Base-by-base conservation (phyloP, 2,113 vertebrate genomes). In the Xenopus borealis region DNA sequence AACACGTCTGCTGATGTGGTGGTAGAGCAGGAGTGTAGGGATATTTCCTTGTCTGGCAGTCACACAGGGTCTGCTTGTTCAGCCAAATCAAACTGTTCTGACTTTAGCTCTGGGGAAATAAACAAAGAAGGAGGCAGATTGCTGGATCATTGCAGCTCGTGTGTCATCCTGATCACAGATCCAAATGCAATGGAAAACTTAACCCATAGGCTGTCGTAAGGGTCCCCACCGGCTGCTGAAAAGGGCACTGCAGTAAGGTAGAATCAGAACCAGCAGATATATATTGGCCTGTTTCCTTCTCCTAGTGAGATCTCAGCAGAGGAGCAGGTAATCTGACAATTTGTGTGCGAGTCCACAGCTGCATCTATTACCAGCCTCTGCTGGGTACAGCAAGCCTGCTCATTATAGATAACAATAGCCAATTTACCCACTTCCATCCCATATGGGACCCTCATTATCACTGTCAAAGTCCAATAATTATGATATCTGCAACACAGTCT, bases 71-170 rank as follows among this genome's bases (percentile, higher is more conserved):
- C 74, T 70, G 58, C 59, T 77, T 77, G 74, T 77, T 70, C 74
- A 77, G 74, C 74, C 74, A 77, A 77, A 77, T 77, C 73, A 75
- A 69, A 69, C 67, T 76, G 30, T 69, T 76, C 74, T 63, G 58
- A 64, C 66, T 70, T n/a, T 44, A 55, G 50, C 74, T 77, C 74
- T 20, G 30, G 74, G 74, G 67, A 77, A 77, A 77, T 77, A 77
- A 77, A 77, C 47, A 77, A 64, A 75, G 73, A 63, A 69, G 66
- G 50, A 77, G 61, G 74, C 74, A 70, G 74, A 77, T 70, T 77
- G 74, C 66, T 70, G 33, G 66, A 47, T 70, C 63, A 69, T 76
- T 76, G 58, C 58, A 70, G 61, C 74, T 69, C 58, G 44, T 64
- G 69, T 70, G 74, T 77, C 74, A 77, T 68, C 63, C 63, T 46